Evolutionary conservation across 2,113 vertebrate species (phyloP), one percentile per base, ranked within the genome.

Genomic region (Galeopterus variegatus): DNA sequence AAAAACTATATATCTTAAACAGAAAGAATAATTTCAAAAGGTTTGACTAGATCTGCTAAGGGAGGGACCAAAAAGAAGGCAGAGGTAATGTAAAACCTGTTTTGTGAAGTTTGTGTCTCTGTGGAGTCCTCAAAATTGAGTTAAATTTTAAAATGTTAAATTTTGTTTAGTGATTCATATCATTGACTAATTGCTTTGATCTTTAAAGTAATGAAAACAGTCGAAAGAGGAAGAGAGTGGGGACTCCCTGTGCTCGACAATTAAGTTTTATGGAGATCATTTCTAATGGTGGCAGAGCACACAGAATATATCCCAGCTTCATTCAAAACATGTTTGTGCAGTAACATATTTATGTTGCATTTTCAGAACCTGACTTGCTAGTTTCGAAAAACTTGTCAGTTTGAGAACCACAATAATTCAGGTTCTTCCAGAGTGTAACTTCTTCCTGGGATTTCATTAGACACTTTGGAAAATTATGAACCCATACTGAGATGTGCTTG

Each of bases 151-250:
- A 93, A 88, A 67, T 84, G 69, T 95, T 86, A 95, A 50, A 56
- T 70, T 90, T 87, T 97, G 69, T 92, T 94, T 80, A 93, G 76
- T 95, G 72, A 97, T 88, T 97, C 88, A 90, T 50, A 33, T 91
- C 88, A 87, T 64, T 26, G 1, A 90, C 76, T 96, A 95, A 97
- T 88, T 97, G 90, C 88, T 97, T 90, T 96, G 88, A 88, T 93
- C 88, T 97, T 95, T 88, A 91, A 88, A 92, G 64, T 91, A 73
- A 86, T 28, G n/a, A 58, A 36, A 96, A 86, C 88, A 94, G 19
- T 84, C 73, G 76, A 96, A 79, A 76, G 60, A 92, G 77, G 31
- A 70, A 56, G 58, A 92, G 54, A 93, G 77, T 72, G 23, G n/a
- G 76, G 69, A 73, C 85, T 94, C 60, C 26, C 8, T 58, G 24